Percentiles rank a stretch among this genome's conserved stretches.
phyloP scores from a whole-genome alignment of 2,888 invertebrate genomes.

The Rhingia campestris region DNA sequence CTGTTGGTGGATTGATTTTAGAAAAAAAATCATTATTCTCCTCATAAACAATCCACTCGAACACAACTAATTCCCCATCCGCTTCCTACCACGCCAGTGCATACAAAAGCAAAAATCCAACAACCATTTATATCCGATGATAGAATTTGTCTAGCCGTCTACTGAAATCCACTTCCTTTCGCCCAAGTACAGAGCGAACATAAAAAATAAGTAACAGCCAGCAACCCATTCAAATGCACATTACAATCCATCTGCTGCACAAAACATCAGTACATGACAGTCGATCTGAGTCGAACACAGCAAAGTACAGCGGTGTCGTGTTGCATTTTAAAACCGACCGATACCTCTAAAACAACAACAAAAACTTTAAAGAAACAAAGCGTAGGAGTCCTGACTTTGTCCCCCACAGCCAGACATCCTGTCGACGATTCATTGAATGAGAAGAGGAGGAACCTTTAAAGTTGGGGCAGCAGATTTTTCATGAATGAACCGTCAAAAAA shows the following conservation, averaged over 20 bases:
- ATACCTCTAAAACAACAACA: conserved; percentile 21
- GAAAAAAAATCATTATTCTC: conserved; percentile 41
- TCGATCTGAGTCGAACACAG: conserved; percentile 32
- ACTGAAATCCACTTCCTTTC: conserved; percentile 57
- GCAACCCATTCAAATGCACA: conserved; percentile 54
- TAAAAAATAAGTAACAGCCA: conserved; percentile 13
- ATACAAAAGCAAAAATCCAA: conserved; percentile 3
- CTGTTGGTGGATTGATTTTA: not conserved
- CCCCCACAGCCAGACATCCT: conserved; percentile 53
- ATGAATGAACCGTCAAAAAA: conserved; percentile 64
- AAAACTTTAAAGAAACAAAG: not conserved
- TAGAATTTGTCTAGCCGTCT: conserved; percentile 67
- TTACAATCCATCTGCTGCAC: conserved; percentile 59
- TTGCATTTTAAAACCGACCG: conserved; percentile 61
- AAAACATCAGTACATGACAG: conserved; percentile 45
- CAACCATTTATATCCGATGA: conserved; percentile 21
- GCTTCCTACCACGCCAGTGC: conserved; percentile 17
- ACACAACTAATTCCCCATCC: conserved; percentile 40
- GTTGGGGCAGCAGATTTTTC: conserved; percentile 39
- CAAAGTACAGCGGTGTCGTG: conserved; percentile 65
- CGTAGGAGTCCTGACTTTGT: conserved; percentile 64
- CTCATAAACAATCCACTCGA: conserved; percentile 7
- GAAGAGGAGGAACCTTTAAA: conserved; percentile 38
- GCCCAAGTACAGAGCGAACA: not conserved
- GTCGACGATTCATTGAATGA: conserved; percentile 49